Conservation (phyloP, 2,888 invertebrate genomes). For the Bugulina stolonifera region DNA sequence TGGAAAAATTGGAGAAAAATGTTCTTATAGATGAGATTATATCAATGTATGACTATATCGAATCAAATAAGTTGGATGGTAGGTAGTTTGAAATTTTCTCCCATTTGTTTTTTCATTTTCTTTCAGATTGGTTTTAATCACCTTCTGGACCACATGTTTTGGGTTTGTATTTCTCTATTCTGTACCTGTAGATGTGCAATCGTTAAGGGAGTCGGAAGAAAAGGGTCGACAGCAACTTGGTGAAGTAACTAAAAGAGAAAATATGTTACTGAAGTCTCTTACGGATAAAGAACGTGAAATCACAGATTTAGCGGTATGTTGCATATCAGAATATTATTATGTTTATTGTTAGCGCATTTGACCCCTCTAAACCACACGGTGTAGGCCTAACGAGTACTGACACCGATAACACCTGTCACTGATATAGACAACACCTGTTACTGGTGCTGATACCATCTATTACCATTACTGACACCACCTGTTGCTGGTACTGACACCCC, state of each 20-base stretch:
- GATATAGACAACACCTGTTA: no score
- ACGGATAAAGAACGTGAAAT: constrained; percentile 94
- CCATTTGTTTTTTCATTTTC: not conserved
- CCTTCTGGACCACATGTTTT: no score
- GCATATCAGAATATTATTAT: no score
- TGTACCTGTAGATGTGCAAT: constrained; percentile 65
- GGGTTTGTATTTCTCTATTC: no score
- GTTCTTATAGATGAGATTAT: not conserved
- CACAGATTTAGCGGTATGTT: constrained; percentile 86
- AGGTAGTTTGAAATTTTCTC: not conserved
- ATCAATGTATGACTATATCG: not conserved
- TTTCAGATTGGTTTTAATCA: no score
- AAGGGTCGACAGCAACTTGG: constrained; percentile 72
- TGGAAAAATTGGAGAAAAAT: constrained; percentile 10
- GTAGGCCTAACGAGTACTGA: no score
- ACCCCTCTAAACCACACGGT: no score
- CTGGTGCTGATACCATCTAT: no score
- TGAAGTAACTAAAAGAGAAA: constrained; percentile 84
- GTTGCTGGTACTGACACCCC: no score
- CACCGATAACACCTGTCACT: no score
- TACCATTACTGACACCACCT: no score
- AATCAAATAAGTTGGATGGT: not conserved
- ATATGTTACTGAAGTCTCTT: constrained; percentile 81
- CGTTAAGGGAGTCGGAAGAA: constrained; percentile 71
- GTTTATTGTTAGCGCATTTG: no score